phyloP scores from a whole-genome alignment of 1,140 invertebrate genomes.

The Cepaea nemoralis region DNA sequence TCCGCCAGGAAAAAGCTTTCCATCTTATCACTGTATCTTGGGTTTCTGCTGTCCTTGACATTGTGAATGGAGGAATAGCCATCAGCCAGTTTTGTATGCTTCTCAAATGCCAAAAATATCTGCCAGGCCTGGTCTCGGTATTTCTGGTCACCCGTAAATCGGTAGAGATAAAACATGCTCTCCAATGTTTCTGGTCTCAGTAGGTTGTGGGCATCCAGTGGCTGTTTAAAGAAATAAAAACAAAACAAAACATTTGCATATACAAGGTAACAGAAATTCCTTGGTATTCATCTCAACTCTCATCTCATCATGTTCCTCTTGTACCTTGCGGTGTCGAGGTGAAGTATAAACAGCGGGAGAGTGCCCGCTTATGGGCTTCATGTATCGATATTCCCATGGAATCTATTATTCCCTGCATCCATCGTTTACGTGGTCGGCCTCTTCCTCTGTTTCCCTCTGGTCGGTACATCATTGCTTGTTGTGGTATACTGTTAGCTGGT shows the following conservation, averaged over 20 bases:
- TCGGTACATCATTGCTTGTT: too few species aligned
- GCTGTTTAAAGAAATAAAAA: constrained; percentile 73
- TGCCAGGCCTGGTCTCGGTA: constrained; percentile 97
- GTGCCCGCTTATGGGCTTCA: too few species aligned
- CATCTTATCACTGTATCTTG: constrained; percentile 77
- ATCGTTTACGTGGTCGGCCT: too few species aligned
- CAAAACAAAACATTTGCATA: not conserved
- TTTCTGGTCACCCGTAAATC: constrained; percentile 93
- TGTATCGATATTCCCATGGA: too few species aligned
- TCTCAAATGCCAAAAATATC: constrained; percentile 89
- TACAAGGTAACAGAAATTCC: too few species aligned
- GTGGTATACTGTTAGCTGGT: too few species aligned
- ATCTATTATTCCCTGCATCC: too few species aligned
- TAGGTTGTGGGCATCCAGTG: constrained; percentile 94
- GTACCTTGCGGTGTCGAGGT: too few species aligned
- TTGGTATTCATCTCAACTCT: too few species aligned
- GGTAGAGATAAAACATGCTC: constrained; percentile 96
- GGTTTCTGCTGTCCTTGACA: constrained; percentile 80
- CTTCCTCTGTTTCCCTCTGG: too few species aligned
- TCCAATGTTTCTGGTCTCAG: constrained; percentile 97
- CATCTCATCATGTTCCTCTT: too few species aligned
- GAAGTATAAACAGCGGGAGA: too few species aligned
- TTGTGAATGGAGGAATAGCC: constrained; percentile 95
- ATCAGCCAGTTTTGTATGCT: constrained; percentile 88
- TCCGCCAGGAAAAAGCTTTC: constrained; percentile 98